Evolutionary conservation across 2,113 vertebrate species (phyloP).

Genomic region (Pteronura brasiliensis): DNA sequence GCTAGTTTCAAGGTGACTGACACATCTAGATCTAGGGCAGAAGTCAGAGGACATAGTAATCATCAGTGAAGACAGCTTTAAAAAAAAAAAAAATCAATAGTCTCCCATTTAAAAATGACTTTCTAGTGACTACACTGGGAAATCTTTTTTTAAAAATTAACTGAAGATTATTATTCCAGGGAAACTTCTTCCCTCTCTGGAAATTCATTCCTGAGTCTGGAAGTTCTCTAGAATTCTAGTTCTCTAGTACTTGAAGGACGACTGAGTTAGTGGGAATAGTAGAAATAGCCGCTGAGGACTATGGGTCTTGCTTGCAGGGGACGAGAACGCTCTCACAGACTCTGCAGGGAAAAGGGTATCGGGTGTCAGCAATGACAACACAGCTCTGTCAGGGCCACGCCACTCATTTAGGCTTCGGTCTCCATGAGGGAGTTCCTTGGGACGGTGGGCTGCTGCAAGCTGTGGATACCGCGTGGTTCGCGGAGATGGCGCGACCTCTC

Average conservation of each 20-base stretch:
- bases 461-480: too few species aligned
- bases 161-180: neutral
- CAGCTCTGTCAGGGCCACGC: too few species aligned
- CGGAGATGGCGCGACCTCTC: too few species aligned
- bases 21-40: neutral
- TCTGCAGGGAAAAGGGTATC: too few species aligned
- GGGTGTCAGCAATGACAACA: too few species aligned
- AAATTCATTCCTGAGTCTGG: conserved; percentile 1
- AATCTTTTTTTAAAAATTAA: neutral
- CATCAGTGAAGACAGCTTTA: neutral
- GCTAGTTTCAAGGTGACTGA: neutral
- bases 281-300: too few species aligned
- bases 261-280: neutral
- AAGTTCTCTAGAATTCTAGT: neutral
- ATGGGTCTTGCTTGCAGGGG: too few species aligned
- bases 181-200: neutral
- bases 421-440: too few species aligned
- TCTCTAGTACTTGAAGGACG: neutral
- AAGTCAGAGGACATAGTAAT: neutral
- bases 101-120: neutral
- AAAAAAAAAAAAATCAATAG: neutral
- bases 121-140: neutral
- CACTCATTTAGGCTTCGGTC: too few species aligned
- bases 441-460: too few species aligned
- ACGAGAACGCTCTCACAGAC: too few species aligned